A percentile compares a stretch with the other conserved stretches of the same genome.
Evolutionary conservation across 2,888 invertebrate genomes (phyloP).

Genomic region (Eilema depressum): DNA sequence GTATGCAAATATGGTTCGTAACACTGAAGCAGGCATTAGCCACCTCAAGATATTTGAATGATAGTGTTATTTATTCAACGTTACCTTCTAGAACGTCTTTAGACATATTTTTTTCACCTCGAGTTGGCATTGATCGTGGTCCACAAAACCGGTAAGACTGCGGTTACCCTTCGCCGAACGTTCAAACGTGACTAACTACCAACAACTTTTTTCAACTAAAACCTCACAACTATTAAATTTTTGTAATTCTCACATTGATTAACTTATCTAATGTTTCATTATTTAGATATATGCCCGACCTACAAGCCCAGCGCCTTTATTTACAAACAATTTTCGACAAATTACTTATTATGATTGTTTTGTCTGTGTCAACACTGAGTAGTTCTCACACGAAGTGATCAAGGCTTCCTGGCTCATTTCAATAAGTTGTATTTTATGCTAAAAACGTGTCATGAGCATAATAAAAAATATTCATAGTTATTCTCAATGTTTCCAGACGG

Average conservation of each 20-base stretch:
- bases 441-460: constrained; percentile 8
- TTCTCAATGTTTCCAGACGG: constrained; percentile 68
- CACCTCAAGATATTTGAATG: constrained; percentile 41
- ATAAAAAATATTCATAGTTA: constrained; percentile 22
- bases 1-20: constrained; percentile 23
- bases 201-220: constrained; percentile 61
- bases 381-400: constrained; percentile 19
- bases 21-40: constrained; percentile 17
- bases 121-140: constrained; percentile 80
- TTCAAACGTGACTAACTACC: constrained; percentile 56
- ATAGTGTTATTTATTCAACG: constrained; percentile 49
- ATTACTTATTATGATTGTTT: constrained; percentile 34
- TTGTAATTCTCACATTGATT: constrained; percentile 38
- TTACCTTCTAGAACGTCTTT: constrained; percentile 72
- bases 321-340: constrained; percentile 14
- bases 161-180: constrained; percentile 82
- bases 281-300: constrained; percentile 18
- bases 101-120: constrained; percentile 79
- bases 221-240: constrained; percentile 49
- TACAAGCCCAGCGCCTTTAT: neutral
- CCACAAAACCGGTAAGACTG: constrained; percentile 82
- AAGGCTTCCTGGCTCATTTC: constrained; percentile 8
- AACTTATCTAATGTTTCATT: constrained; percentile 21
- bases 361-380: constrained; percentile 32
- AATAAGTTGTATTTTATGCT: constrained; percentile 13